These are phyloP conservation scores for Sinocyclocheilus anophthalmus DNA, from an alignment of 2,113 vertebrate genomes.

Conservation along the genomic window DNA sequence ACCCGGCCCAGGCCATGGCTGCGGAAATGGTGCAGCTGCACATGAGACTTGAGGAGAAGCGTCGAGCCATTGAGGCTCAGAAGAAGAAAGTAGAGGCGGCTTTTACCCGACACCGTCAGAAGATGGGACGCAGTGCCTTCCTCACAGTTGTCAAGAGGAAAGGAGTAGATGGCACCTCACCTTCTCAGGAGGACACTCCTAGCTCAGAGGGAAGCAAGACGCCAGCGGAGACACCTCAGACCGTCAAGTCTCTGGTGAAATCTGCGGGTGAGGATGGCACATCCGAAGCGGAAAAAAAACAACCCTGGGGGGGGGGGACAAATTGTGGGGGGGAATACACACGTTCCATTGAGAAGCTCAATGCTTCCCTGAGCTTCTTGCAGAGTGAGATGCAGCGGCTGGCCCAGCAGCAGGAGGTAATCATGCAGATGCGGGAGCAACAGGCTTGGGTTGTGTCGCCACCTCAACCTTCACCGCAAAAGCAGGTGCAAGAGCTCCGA, in stretches of 20 bases:
- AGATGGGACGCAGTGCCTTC: slow-evolving; percentile 94
- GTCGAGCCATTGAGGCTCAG: slow-evolving; percentile 95
- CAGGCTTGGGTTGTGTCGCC: slow-evolving; percentile 91
- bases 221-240: slow-evolving; percentile 62
- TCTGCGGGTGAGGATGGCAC: slow-evolving; percentile 74
- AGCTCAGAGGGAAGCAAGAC: slow-evolving; percentile 78
- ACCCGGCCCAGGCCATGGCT: slow-evolving; percentile 91
- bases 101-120: slow-evolving; percentile 91
- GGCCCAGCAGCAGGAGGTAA: slow-evolving; percentile 93
- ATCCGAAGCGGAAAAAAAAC: slow-evolving; percentile 87
- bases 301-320: no score
- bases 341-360: slow-evolving; percentile 93
- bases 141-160: slow-evolving; percentile 93
- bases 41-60: slow-evolving; percentile 95
- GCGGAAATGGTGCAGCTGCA: slow-evolving; percentile 94
- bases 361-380: slow-evolving; percentile 88
- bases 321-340: no score
- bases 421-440: slow-evolving; percentile 97
- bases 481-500: slow-evolving; percentile 73
- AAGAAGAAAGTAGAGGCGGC: slow-evolving; percentile 97
- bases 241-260: slow-evolving; percentile 62
- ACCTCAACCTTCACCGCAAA: slow-evolving; percentile 86
- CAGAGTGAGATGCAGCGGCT: slow-evolving; percentile 96
- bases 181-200: slow-evolving; percentile 80
- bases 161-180: slow-evolving; percentile 80